Evolutionary conservation across 2,797 vertebrate species (phyloP).

Genomic region (Peromyscus attwateri): DNA sequence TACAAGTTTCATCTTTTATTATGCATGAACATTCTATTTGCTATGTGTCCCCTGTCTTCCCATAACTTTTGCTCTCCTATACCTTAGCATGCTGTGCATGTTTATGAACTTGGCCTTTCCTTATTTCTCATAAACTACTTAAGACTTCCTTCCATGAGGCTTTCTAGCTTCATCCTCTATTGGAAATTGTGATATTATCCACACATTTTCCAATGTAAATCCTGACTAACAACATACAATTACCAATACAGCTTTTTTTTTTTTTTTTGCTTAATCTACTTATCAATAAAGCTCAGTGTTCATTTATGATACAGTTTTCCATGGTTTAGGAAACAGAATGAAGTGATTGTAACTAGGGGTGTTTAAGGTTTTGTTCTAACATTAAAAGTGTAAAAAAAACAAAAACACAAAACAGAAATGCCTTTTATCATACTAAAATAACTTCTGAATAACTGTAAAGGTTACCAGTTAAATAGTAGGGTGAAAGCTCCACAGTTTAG

Average conservation of each 20-base stretch:
- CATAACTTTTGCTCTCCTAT: neutral
- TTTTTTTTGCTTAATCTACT: neutral
- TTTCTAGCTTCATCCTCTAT: conserved; percentile 2
- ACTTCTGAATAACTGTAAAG: neutral
- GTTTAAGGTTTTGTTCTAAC: neutral
- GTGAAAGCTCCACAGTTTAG: neutral
- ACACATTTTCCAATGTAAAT: neutral
- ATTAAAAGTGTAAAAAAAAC: neutral
- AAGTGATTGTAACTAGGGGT: neutral
- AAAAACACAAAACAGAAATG: neutral
- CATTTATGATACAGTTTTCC: neutral
- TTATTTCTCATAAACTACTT: neutral
- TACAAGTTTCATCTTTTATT: neutral
- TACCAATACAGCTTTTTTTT: neutral
- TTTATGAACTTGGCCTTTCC: neutral
- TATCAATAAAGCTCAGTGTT: neutral
- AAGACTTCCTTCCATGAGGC: neutral
- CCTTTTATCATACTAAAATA: neutral
- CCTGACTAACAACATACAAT: conserved; percentile 21
- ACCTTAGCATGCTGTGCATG: fast-evolving
- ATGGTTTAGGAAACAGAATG: neutral
- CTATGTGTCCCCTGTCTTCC: neutral
- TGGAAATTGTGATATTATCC: neutral
- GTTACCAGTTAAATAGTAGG: neutral
- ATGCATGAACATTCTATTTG: neutral